phyloP scores from a whole-genome alignment of 1,140 invertebrate species.

The Monomorium pharaonis region DNA sequence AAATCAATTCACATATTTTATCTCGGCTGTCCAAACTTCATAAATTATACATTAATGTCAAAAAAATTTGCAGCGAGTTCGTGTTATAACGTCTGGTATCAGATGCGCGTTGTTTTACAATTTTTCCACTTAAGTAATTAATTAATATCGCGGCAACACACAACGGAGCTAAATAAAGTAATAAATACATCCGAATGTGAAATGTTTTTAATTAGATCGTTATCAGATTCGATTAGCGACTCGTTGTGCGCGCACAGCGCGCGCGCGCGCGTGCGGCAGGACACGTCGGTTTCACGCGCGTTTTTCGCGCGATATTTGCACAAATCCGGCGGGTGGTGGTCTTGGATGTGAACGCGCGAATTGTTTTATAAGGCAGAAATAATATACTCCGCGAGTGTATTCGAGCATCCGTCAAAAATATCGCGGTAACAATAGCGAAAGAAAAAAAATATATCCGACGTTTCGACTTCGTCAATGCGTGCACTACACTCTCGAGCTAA shows the following conservation, averaged over 20 bases:
- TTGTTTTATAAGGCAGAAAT: slow-evolving; percentile 56
- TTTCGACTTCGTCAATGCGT: slow-evolving; percentile 60
- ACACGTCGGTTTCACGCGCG: slow-evolving; percentile 17
- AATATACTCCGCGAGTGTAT: slow-evolving; percentile 54
- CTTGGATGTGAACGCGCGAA: slow-evolving; percentile 24
- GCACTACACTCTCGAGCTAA: slow-evolving; percentile 65
- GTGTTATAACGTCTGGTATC: background rate
- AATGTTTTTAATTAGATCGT: slow-evolving; percentile 46
- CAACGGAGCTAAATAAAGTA: slow-evolving; percentile 3
- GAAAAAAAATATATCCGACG: slow-evolving; percentile 50
- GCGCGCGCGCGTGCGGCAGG: no score
- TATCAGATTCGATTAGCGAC: slow-evolving; percentile 24
- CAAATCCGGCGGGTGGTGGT: slow-evolving; percentile 49
- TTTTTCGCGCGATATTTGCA: slow-evolving; percentile 54
- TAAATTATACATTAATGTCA: slow-evolving; percentile 31
- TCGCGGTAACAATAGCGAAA: slow-evolving; percentile 50
- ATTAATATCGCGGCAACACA: slow-evolving; percentile 3
- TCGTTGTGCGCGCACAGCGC: no score
- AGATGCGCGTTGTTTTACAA: background rate
- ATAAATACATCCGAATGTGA: slow-evolving; percentile 22
- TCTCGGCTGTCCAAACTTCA: background rate
- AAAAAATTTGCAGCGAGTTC: background rate
- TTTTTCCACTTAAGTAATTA: slow-evolving; percentile 41
- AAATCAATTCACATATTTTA: slow-evolving; percentile 2
- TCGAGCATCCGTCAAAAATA: slow-evolving; percentile 66